phyloP scores from a whole-genome alignment of 2,888 invertebrate species.

The Pyrrhia umbra region DNA sequence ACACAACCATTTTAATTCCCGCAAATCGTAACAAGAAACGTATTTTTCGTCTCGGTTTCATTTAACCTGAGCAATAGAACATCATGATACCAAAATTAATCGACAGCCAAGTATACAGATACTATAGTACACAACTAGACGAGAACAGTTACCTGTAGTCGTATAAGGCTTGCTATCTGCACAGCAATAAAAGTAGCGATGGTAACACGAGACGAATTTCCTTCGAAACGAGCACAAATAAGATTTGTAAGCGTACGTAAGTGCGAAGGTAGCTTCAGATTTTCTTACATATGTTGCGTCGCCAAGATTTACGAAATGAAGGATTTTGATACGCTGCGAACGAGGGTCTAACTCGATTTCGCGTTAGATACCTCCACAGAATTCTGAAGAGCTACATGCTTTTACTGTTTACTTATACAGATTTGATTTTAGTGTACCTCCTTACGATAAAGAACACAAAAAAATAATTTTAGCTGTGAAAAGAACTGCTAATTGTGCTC shows the following conservation, averaged over 20 bases:
- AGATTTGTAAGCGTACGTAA: slow-evolving; percentile 78
- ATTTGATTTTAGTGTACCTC: slow-evolving; percentile 25
- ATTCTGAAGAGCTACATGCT: slow-evolving; percentile 46
- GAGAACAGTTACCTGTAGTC: slow-evolving; percentile 18
- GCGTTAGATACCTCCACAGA: slow-evolving; percentile 43
- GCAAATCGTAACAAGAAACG: not conserved
- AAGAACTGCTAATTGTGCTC: not conserved
- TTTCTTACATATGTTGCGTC: slow-evolving; percentile 61
- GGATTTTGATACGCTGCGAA: slow-evolving; percentile 59
- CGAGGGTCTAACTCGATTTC: slow-evolving; percentile 61
- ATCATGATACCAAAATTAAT: slow-evolving; percentile 1
- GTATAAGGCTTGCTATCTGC: slow-evolving; percentile 50
- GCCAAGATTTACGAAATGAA: slow-evolving; percentile 68
- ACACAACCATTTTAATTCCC: not conserved
- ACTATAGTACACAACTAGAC: not conserved
- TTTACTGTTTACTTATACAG: slow-evolving; percentile 38
- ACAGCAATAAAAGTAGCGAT: slow-evolving; percentile 80
- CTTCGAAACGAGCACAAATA: slow-evolving; percentile 78
- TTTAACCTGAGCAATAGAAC: slow-evolving; percentile 11
- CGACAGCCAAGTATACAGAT: not conserved
- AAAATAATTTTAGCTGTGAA: slow-evolving; percentile 6
- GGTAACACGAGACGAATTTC: slow-evolving; percentile 76
- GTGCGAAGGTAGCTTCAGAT: slow-evolving; percentile 61
- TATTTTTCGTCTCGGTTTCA: slow-evolving; percentile 4
- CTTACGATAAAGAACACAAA: slow-evolving; percentile 5